Evolutionary conservation across 2,888 invertebrate species (phyloP).

Genomic region (Lepetodrilus schrolli): DNA sequence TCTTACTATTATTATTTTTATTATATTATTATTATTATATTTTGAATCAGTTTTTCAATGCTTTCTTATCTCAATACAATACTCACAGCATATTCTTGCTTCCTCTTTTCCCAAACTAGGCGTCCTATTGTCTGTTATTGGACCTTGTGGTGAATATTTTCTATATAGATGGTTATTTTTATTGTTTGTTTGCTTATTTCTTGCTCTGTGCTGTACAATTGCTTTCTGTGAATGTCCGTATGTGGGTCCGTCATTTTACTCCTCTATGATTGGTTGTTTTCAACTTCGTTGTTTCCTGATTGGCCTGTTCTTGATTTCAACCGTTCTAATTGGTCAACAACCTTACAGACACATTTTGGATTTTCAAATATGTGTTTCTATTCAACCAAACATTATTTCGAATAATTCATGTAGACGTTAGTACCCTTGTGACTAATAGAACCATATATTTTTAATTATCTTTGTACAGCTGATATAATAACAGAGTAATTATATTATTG

Average conservation of each 20-base stretch:
- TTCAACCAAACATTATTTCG: too few relatives aligned
- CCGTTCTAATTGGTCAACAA: background rate
- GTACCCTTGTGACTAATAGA: too few relatives aligned
- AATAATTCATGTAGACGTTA: too few relatives aligned
- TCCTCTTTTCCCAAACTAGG: slow-evolving; percentile 45
- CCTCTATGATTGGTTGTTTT: too few relatives aligned
- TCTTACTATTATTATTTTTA: too few relatives aligned
- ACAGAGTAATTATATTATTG: too few relatives aligned
- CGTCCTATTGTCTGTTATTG: slow-evolving; percentile 66
- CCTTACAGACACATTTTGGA: background rate
- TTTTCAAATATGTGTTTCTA: too few relatives aligned
- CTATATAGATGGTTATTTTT: slow-evolving; percentile 22
- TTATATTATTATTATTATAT: too few relatives aligned
- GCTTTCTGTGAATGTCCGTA: slow-evolving; percentile 3
- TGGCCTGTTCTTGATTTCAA: background rate
- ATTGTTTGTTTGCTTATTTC: slow-evolving; percentile 1
- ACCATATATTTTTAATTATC: too few relatives aligned
- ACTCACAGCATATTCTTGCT: background rate
- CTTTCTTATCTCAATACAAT: background rate
- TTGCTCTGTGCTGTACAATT: background rate
- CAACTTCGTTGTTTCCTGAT: too few relatives aligned
- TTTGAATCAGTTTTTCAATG: too few relatives aligned
- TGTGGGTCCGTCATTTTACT: background rate
- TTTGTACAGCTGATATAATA: too few relatives aligned
- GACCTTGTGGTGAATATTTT: slow-evolving; percentile 66